phyloP scores from a whole-genome alignment of 37 sponge, comb jelly and placozoan species.

The Cladorhizidae sp. region DNA sequence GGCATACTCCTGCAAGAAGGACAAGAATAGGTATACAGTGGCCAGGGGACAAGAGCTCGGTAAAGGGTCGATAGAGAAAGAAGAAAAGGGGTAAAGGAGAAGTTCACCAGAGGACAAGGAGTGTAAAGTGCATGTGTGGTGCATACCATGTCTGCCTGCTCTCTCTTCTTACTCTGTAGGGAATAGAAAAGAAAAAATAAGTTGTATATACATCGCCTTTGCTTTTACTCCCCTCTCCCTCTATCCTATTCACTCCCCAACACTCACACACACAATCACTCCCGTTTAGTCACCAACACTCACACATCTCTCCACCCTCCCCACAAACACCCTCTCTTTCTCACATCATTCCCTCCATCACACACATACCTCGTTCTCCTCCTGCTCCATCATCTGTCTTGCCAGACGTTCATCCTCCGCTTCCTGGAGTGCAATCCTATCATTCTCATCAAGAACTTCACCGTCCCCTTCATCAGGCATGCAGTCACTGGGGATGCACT shows the following conservation, averaged over 20 bases:
- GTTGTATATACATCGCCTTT: not conserved
- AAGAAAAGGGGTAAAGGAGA: no score
- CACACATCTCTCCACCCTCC: not conserved
- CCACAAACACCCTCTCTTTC: not conserved
- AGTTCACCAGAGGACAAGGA: no score
- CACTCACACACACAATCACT: no score
- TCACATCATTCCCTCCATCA: not conserved
- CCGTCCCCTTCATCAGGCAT: not conserved
- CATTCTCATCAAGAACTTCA: conserved; percentile 42
- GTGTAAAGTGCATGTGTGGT: not conserved
- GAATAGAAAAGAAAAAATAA: not conserved
- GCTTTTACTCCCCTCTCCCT: no score
- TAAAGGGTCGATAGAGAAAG: no score
- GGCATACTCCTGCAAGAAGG: conserved; percentile 34
- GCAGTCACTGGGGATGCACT: not conserved
- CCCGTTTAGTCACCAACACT: no score
- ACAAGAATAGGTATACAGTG: no score
- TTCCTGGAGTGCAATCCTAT: conserved; percentile 47
- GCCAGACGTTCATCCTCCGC: conserved; percentile 36
- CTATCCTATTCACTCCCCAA: no score
- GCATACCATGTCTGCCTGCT: not conserved
- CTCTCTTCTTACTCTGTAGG: conserved; percentile 5
- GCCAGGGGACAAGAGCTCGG: no score
- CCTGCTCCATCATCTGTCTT: conserved; percentile 26
- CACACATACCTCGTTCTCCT: conserved; percentile 4